Conservation (phyloP, 1,140 invertebrate species). For the Caerostris darwini region DNA sequence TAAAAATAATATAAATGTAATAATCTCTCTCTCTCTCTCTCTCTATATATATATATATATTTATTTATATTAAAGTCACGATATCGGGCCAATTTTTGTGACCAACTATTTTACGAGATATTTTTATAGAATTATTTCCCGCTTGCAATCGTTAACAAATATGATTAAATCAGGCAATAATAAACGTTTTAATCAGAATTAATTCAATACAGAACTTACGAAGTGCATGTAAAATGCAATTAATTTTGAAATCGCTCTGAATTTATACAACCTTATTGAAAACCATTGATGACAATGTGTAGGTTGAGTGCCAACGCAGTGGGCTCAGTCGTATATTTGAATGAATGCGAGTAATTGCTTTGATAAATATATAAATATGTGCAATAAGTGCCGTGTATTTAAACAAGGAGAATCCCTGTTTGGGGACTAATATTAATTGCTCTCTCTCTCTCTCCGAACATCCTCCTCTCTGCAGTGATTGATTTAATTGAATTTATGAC, state of each 20-base stretch:
- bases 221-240: background rate
- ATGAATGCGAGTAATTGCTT: background rate
- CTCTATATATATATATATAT: too few relatives aligned
- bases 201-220: background rate
- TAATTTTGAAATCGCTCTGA: background rate
- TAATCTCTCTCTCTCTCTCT: too few relatives aligned
- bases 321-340: background rate
- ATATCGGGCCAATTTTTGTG: too few relatives aligned
- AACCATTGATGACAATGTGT: background rate
- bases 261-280: background rate
- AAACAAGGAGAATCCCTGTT: background rate
- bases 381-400: background rate
- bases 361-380: conserved; percentile 18
- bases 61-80: too few relatives aligned
- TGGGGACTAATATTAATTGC: background rate
- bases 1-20: too few relatives aligned
- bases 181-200: too few relatives aligned
- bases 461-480: background rate
- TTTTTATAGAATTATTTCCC: too few relatives aligned
- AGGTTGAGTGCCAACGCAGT: background rate
- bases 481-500: background rate
- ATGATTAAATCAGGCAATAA: too few relatives aligned
- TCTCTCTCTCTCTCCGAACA: too few relatives aligned
- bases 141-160: too few relatives aligned
- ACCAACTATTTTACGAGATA: too few relatives aligned